phyloP scores from a whole-genome alignment of 1,140 invertebrate species.

The Drosophila navojoa region DNA sequence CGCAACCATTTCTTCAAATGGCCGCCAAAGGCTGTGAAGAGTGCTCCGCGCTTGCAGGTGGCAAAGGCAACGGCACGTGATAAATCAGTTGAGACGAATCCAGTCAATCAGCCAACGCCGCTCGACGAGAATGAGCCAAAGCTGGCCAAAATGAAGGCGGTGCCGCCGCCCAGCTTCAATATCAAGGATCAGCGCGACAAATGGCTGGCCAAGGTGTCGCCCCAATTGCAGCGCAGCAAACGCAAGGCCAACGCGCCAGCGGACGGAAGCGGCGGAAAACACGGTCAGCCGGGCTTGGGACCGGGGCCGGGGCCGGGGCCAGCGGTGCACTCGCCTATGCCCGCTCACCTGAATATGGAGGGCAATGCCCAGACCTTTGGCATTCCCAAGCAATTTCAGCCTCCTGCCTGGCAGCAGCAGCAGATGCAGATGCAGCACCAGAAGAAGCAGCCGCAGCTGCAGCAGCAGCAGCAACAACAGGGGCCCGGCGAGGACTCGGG shows the following conservation, averaged over 20 bases:
- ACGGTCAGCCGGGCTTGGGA: background rate
- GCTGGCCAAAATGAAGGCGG: background rate
- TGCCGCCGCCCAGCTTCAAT: slow-evolving; percentile 1
- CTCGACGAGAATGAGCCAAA: background rate
- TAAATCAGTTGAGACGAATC: background rate
- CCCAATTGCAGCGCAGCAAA: slow-evolving; percentile 34
- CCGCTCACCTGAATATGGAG: background rate
- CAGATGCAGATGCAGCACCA: slow-evolving; percentile 4
- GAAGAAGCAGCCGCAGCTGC: background rate
- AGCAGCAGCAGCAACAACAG: background rate
- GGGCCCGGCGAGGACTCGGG: background rate
- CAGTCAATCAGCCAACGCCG: background rate
- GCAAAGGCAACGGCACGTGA: background rate
- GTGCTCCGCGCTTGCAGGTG: slow-evolving; percentile 3
- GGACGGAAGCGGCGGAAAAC: background rate
- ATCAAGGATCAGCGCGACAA: slow-evolving; percentile 62
- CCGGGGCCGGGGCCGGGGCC: background rate
- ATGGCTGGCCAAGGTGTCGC: slow-evolving; percentile 65
- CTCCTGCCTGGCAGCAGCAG: slow-evolving; percentile 13
- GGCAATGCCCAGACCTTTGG: slow-evolving; percentile 13
- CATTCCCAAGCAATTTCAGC: slow-evolving; percentile 17
- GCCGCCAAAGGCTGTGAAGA: slow-evolving; percentile 12
- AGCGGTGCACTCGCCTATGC: background rate
- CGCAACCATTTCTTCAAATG: slow-evolving; percentile 52
- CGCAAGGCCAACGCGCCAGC: background rate